Percentiles rank a stretch among this genome's conserved stretches.
phyloP scores from a whole-genome alignment of 1,140 invertebrate species.

The Lordiphosa mommai region DNA sequence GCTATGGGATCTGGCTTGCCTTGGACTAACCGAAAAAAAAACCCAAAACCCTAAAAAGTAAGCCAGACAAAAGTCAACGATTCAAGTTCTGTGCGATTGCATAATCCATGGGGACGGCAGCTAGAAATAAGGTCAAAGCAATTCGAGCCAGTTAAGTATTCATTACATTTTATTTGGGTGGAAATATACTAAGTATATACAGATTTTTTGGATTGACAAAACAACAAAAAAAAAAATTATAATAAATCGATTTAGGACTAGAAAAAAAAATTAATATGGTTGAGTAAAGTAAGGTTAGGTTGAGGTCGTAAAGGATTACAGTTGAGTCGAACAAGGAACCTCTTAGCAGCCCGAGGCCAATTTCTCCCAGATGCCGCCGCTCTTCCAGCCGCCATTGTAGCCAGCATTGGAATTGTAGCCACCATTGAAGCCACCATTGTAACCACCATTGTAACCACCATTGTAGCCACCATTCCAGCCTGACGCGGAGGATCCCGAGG shows the following conservation, averaged over 20 bases:
- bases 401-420: slow-evolving; percentile 37
- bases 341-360: slow-evolving; percentile 55
- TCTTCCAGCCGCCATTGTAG: slow-evolving; percentile 48
- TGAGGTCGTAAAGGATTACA: background rate
- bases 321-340: background rate
- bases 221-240: slow-evolving; percentile 27
- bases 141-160: slow-evolving; percentile 18
- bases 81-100: slow-evolving; percentile 44
- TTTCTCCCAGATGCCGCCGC: slow-evolving; percentile 71
- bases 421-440: slow-evolving; percentile 10
- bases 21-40: slow-evolving; percentile 15
- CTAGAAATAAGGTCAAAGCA: slow-evolving; percentile 29
- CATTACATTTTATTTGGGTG: slow-evolving; percentile 9
- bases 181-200: slow-evolving; percentile 12
- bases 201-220: slow-evolving; percentile 33
- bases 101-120: slow-evolving; percentile 3
- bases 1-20: slow-evolving; percentile 32
- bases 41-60: background rate
- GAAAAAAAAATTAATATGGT: slow-evolving; percentile 35
- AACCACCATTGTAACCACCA: slow-evolving; percentile 23
- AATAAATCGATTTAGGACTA: slow-evolving; percentile 56
- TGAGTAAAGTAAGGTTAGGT: slow-evolving; percentile 24
- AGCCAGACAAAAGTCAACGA: slow-evolving; percentile 27
- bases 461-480: slow-evolving; percentile 24
- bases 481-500: slow-evolving; percentile 14